Conservation (phyloP, 53 echinoderm and acorn worm species). For the Pentamera pediparva region DNA sequence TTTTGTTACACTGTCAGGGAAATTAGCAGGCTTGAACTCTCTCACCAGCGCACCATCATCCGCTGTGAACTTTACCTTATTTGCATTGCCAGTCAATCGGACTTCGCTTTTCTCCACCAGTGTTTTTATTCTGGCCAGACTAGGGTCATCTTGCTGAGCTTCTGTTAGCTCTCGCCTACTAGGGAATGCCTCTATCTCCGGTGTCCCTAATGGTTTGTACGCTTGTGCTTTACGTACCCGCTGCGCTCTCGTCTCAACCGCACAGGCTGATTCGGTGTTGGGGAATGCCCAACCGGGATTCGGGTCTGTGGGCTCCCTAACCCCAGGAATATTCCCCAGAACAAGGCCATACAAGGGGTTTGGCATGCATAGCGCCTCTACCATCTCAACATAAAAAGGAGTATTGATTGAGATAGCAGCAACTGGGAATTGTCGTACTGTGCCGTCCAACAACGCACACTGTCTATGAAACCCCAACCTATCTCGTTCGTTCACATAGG, state of each 20-base stretch:
- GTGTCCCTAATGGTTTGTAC: too few species aligned
- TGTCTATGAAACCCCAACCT: neutral
- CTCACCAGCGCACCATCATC: too few species aligned
- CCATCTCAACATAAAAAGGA: neutral
- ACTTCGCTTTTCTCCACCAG: neutral
- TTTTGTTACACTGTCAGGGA: too few species aligned
- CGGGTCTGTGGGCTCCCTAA: constrained; percentile 4
- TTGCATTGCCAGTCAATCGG: neutral
- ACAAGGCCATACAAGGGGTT: neutral
- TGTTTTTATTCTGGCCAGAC: neutral
- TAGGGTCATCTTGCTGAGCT: neutral
- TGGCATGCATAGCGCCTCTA: constrained; percentile 3
- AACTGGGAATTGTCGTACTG: neutral
- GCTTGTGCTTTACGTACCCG: neutral
- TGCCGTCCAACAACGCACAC: constrained; percentile 15
- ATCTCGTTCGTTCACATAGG: neutral
- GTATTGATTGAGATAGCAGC: too few species aligned
- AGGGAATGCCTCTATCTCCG: neutral
- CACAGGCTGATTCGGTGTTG: neutral
- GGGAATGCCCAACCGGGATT: neutral
- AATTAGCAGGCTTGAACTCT: too few species aligned
- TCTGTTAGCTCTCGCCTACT: neutral
- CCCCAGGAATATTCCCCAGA: constrained; percentile 9
- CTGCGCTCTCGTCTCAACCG: neutral
- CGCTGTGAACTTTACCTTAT: too few species aligned